phyloP scores from a whole-genome alignment of 2,113 vertebrate genomes.

The Xyliphius kryptos region DNA sequence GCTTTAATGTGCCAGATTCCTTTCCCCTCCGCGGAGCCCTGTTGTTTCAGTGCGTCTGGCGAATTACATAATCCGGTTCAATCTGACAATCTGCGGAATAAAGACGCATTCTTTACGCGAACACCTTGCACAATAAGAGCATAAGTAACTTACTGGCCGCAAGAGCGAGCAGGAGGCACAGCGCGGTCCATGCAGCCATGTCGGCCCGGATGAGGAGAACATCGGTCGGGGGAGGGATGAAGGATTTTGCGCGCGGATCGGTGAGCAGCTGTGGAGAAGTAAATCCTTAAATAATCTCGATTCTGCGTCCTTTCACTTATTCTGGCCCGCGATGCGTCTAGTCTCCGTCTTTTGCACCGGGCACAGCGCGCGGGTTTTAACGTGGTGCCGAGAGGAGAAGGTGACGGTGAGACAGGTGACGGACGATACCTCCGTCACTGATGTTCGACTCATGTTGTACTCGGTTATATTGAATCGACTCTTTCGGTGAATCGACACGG shows the following conservation, averaged over 20 bases:
- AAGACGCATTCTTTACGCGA: too few relatives aligned
- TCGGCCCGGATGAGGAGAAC: conserved; percentile 44
- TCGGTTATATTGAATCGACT: conserved; percentile 6
- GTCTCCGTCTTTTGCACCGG: not conserved
- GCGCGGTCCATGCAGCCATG: conserved; percentile 51
- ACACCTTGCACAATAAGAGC: too few relatives aligned
- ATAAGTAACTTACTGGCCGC: conserved; percentile 60
- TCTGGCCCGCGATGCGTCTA: not conserved
- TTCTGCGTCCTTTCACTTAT: not conserved
- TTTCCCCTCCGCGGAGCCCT: too few relatives aligned
- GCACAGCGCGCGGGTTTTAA: not conserved
- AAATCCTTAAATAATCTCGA: too few relatives aligned
- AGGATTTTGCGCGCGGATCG: conserved; percentile 8
- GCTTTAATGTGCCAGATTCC: too few relatives aligned
- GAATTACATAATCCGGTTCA: too few relatives aligned
- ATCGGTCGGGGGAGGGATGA: conserved; percentile 30
- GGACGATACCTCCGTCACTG: conserved; percentile 30
- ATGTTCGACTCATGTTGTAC: not conserved
- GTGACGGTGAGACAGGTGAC: conserved; percentile 45
- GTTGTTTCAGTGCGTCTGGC: too few relatives aligned
- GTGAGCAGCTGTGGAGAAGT: not conserved
- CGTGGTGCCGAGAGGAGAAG: not conserved
- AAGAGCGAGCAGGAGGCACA: conserved; percentile 61
- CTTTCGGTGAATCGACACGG: not conserved
- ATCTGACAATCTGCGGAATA: too few relatives aligned